phyloP scores from a whole-genome alignment of 2,797 vertebrate genomes.

The Trichosurus vulpecula region DNA sequence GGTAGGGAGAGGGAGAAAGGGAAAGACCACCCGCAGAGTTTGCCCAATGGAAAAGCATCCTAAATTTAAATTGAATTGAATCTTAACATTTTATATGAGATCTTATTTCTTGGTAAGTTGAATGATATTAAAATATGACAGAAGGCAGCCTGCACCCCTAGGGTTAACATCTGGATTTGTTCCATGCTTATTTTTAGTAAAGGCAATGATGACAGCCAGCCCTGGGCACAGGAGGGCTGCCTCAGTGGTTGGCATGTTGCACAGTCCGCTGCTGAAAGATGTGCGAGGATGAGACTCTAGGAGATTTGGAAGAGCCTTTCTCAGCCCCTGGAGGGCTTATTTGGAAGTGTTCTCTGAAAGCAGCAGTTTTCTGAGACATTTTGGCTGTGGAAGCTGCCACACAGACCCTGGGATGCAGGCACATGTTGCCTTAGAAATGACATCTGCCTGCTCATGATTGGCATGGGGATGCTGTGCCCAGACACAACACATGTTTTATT shows the following conservation, averaged over 20 bases:
- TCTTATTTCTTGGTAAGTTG: not conserved
- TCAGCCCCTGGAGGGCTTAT: not conserved
- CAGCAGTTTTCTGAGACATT: not conserved
- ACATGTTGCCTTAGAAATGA: not conserved
- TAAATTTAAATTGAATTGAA: not conserved
- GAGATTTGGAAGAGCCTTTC: not conserved
- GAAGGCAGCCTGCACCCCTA: slow-evolving; percentile 6
- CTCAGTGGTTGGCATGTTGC: not conserved
- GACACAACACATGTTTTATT: not conserved
- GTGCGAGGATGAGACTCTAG: not conserved
- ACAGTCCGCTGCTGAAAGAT: not conserved
- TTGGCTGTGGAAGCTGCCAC: not conserved
- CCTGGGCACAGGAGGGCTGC: not conserved
- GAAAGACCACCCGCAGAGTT: not conserved
- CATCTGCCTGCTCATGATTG: not conserved
- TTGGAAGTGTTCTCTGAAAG: not conserved
- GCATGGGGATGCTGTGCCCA: not conserved
- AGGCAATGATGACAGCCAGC: not conserved
- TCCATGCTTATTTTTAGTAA: not conserved
- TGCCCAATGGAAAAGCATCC: not conserved
- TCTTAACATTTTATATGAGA: not conserved
- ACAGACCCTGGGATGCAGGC: not conserved
- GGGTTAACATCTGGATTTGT: not conserved
- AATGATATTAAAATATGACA: not conserved
- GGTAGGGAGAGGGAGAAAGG: no score